Evolutionary conservation across 2,888 invertebrate species (phyloP).

Genomic region (Sepioteuthis lessoniana): DNA sequence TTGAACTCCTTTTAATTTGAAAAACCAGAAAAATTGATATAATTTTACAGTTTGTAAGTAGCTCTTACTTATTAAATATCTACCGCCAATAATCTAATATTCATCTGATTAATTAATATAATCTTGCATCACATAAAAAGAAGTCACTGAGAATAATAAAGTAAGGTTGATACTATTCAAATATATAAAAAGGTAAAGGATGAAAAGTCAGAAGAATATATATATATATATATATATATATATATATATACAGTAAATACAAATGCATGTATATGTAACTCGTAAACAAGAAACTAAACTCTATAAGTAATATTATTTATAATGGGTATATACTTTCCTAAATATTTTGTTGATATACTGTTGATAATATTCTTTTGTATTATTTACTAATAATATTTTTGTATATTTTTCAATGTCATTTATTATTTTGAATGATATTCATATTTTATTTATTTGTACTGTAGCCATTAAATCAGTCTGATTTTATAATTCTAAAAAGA

Average conservation of each 20-base stretch:
- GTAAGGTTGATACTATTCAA: neutral
- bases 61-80: too few relatives aligned
- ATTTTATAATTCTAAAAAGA: too few relatives aligned
- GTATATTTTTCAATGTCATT: neutral
- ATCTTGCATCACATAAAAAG: neutral
- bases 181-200: neutral
- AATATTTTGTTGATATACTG: neutral
- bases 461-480: neutral
- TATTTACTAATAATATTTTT: neutral
- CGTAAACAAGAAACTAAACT: neutral
- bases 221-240: too few relatives aligned
- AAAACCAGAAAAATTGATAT: neutral
- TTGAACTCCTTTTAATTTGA: too few relatives aligned
- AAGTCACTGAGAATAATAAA: neutral
- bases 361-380: neutral
- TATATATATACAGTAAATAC: too few relatives aligned
- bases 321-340: neutral
- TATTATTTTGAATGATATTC: neutral
- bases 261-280: neutral
- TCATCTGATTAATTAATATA: neutral
- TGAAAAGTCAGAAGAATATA: neutral
- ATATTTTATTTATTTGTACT: neutral
- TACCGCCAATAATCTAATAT: neutral
- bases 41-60: neutral
- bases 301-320: neutral